A percentile compares a stretch with the other conserved stretches of the same genome.
phyloP scores from a whole-genome alignment of 2,888 invertebrate species.

The Spisula subtruncata region DNA sequence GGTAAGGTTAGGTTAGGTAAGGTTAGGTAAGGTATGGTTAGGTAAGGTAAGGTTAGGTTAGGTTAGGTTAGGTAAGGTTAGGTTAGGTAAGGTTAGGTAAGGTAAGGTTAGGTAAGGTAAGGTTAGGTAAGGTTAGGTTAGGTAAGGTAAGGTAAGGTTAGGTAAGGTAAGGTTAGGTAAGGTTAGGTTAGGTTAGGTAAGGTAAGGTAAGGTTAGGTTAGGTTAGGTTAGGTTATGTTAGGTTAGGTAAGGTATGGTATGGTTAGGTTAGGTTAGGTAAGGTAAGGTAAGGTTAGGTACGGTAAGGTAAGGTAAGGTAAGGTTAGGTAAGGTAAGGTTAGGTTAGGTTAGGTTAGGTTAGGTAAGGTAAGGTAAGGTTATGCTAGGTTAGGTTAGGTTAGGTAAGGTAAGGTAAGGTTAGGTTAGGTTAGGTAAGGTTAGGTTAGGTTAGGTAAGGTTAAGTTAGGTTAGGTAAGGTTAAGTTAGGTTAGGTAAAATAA shows the following conservation, averaged over 20 bases:
- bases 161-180: neutral
- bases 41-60: too few relatives aligned
- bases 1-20: too few relatives aligned
- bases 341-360: slow-evolving; percentile 51
- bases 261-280: slow-evolving; percentile 14
- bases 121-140: too few relatives aligned
- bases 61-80: too few relatives aligned
- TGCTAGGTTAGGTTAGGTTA: slow-evolving; percentile 51
- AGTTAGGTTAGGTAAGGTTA: slow-evolving; percentile 18
- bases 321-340: neutral
- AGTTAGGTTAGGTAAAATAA: too few relatives aligned
- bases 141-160: too few relatives aligned
- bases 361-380: slow-evolving; percentile 58
- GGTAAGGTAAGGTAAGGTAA: slow-evolving; percentile 26
- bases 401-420: slow-evolving; percentile 47
- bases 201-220: slow-evolving; percentile 1
- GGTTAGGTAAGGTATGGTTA: too few relatives aligned
- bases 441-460: neutral
- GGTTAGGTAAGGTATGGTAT: neutral
- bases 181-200: slow-evolving; percentile 11
- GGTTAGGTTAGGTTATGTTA: neutral
- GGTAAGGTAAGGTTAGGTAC: slow-evolving; percentile 28
- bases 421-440: slow-evolving; percentile 52
- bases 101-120: too few relatives aligned
- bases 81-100: too few relatives aligned